These are phyloP conservation scores for Protophormia terraenovae DNA, from an alignment of 2,888 invertebrate species.

Conservation along the genomic window DNA sequence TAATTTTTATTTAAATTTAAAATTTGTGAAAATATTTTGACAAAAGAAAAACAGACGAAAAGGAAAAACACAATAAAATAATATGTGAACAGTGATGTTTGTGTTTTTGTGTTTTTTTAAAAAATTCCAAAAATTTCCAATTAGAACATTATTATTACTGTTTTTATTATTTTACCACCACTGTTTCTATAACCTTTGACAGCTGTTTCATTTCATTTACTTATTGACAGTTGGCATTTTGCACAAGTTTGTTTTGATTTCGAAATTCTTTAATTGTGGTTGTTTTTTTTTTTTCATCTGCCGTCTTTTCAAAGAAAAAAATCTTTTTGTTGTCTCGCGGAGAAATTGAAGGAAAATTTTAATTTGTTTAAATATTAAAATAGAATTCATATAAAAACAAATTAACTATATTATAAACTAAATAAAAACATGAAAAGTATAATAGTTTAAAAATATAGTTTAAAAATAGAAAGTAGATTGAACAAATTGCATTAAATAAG, in stretches of 20 bases:
- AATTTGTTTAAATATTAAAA: neutral
- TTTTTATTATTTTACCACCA: neutral
- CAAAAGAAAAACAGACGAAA: no score
- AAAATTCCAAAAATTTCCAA: no score
- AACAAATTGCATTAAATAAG: neutral
- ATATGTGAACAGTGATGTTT: no score
- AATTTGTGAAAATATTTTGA: no score
- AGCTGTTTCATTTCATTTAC: constrained; percentile 16
- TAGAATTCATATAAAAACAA: neutral
- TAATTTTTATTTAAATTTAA: no score
- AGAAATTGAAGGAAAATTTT: constrained; percentile 9
- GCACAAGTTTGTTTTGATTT: constrained; percentile 52
- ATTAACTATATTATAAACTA: neutral
- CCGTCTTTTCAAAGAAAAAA: constrained; percentile 31
- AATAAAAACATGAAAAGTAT: neutral
- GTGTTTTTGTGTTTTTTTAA: no score
- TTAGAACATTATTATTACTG: no score
- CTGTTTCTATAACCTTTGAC: constrained; percentile 13
- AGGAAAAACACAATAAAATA: no score
- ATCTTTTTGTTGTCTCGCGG: constrained; percentile 38
- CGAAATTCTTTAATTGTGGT: constrained; percentile 43
- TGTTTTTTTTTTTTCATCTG: constrained; percentile 35
- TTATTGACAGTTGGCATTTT: constrained; percentile 46
- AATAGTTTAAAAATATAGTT: neutral
- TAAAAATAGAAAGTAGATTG: neutral